Percentiles rank a stretch among this genome's conserved stretches.
Evolutionary conservation across 2,888 invertebrate genomes (phyloP).

Genomic region (Iselma pallidipennis): DNA sequence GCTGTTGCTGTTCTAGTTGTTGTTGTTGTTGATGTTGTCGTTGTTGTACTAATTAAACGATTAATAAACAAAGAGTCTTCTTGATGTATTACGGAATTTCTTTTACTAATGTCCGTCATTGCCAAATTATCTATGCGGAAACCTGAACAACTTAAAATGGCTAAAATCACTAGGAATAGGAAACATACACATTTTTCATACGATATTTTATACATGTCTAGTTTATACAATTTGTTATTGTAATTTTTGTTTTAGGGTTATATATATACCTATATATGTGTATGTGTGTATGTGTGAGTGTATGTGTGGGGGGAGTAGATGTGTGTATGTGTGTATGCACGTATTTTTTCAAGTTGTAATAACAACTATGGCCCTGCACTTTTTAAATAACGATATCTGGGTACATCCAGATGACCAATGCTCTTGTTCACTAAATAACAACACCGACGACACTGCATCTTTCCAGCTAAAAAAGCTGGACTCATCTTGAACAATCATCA

Average conservation of each 20-base stretch:
- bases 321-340: conserved; percentile 8
- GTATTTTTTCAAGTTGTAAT: conserved; percentile 27
- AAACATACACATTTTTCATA: conserved; percentile 57
- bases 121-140: conserved; percentile 55
- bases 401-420: conserved; percentile 47
- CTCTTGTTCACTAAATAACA: conserved; percentile 39
- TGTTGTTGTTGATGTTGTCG: too few species aligned
- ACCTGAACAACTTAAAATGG: conserved; percentile 55
- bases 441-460: conserved; percentile 49
- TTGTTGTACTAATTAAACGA: neutral
- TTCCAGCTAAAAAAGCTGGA: conserved; percentile 42
- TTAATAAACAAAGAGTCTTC: conserved; percentile 1
- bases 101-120: conserved; percentile 50
- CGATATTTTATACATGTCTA: conserved; percentile 56
- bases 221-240: conserved; percentile 9
- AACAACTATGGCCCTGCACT: conserved; percentile 42
- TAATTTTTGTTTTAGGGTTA: neutral
- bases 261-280: too few species aligned
- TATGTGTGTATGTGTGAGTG: neutral
- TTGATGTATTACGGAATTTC: conserved; percentile 41
- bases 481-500: conserved; percentile 30
- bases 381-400: conserved; percentile 44
- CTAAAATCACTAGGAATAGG: conserved; percentile 55
- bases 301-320: neutral
- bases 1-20: too few species aligned